Base-by-base conservation (phyloP, 2,113 vertebrate genomes). In the Periophthalmus modestus region DNA sequence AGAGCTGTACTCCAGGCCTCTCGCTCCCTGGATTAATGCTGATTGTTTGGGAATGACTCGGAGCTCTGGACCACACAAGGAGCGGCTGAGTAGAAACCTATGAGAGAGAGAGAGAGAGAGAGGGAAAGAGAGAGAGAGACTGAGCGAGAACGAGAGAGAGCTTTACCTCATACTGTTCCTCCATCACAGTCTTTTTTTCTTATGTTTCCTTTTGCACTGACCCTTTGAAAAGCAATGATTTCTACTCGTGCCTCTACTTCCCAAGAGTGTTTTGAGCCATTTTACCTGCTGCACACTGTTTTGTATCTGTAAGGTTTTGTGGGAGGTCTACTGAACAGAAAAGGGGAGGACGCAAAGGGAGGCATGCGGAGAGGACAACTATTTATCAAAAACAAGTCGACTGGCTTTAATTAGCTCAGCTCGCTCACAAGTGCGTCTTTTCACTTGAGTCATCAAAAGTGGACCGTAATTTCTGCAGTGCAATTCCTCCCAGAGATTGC, bases 41-140 rank as follows among this genome's bases (percentile, higher is more conserved):
- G 88, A 93, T 93, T 92, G 92, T 93, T 92, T 91, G 87, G 84
- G 85, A 92, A 93, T 87, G 91, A 92, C 86, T 93, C n/a, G 82
- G 80, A 85, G 90, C 86, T 85, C 72, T 24, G 73, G 93, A 93
- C 93, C 93, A 94, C 93, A 93, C 93, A 94, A 82, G 85, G 79
- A 90, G 92, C 33, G 19, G 82, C 73, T 43, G 74, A 75, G 77
- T 78, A 80, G 83, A 71, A 74, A 78, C 59, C 81, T 75, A 63
- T 73, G 57, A 67, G 78, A 81, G 79, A 85, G 71, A 71, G 63
- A 73, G 74, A 67, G 54, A 23, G 69, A 75, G 47, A 19, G 74
- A 62, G 23, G 3, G 21, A 24, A 13, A 13, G 57, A 23, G 50
- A 63, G 78, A 83, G 79, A 82, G 69, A 72, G 68, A 9, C 50